phyloP scores from a whole-genome alignment of 2,113 vertebrate species.

The Ochotona princeps region DNA sequence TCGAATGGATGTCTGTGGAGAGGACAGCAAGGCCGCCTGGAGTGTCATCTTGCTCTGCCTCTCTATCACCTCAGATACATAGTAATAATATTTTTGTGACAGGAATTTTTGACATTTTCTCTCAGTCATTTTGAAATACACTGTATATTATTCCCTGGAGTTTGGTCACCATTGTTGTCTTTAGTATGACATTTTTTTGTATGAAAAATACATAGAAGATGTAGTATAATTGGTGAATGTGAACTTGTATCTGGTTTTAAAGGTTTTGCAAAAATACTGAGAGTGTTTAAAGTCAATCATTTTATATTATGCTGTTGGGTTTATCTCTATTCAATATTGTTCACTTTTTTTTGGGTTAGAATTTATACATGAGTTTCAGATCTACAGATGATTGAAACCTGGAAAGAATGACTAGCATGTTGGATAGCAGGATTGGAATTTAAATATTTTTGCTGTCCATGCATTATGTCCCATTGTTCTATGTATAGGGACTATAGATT shows the following conservation, averaged over 20 bases:
- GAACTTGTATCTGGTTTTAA: neutral
- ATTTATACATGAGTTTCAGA: constrained; percentile 28
- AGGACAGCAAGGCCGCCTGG: too few species aligned
- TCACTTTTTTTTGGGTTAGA: neutral
- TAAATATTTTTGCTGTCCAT: constrained; percentile 13
- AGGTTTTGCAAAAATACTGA: neutral
- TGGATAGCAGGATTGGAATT: neutral
- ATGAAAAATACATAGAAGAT: neutral
- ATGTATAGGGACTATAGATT: too few species aligned
- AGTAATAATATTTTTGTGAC: neutral
- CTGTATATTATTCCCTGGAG: neutral
- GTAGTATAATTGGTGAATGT: too few species aligned
- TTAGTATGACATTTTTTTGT: neutral
- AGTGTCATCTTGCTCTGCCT: too few species aligned
- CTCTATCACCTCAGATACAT: neutral
- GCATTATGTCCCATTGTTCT: too few species aligned
- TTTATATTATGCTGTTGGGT: neutral
- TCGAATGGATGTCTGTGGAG: too few species aligned
- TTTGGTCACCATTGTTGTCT: neutral
- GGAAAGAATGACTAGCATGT: neutral
- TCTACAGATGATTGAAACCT: constrained; percentile 3
- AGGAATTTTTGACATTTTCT: neutral
- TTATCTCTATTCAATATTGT: neutral
- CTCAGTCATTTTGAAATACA: neutral
- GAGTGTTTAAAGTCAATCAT: neutral